Evolutionary conservation across 2,888 invertebrate species (phyloP).

Genomic region (Nomada ruficornis): DNA sequence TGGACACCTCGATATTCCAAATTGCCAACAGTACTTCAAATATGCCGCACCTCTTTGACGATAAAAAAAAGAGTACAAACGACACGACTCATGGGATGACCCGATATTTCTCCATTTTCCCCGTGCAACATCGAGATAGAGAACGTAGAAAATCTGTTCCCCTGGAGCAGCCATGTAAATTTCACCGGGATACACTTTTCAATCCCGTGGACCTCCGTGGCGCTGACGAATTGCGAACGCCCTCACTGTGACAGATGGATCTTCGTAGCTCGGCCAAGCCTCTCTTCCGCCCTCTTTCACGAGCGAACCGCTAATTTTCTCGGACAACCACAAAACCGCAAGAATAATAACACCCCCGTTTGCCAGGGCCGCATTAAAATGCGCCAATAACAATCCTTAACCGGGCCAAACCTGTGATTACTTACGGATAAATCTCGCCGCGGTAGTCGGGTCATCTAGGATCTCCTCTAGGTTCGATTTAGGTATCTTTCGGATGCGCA

Average conservation of each 20-base stretch:
- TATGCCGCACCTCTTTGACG: too few species aligned
- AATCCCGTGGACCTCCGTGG: conserved; percentile 56
- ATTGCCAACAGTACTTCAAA: too few species aligned
- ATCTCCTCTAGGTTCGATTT: conserved; percentile 33
- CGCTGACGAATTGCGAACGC: conserved; percentile 74
- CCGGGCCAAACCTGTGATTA: conserved; percentile 76
- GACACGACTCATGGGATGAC: too few species aligned
- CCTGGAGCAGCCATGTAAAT: conserved; percentile 54
- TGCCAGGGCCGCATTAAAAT: conserved; percentile 77
- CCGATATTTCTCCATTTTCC: not conserved
- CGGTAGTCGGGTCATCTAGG: conserved; percentile 74
- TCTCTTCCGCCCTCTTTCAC: conserved; percentile 63
- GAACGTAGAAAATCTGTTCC: conserved; percentile 42
- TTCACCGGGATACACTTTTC: conserved; percentile 67
- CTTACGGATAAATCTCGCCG: conserved; percentile 78
- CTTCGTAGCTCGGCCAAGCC: conserved; percentile 47
- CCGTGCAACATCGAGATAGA: not conserved
- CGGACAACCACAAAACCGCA: conserved; percentile 81
- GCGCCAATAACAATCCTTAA: conserved; percentile 79
- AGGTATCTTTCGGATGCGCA: not conserved
- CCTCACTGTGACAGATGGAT: conserved; percentile 78
- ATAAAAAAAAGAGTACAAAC: too few species aligned
- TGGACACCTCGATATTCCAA: too few species aligned
- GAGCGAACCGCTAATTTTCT: conserved; percentile 78
- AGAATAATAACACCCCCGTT: conserved; percentile 79